phyloP scores from a whole-genome alignment of 2,888 invertebrate species.

The Neoaliturus tenellus region DNA sequence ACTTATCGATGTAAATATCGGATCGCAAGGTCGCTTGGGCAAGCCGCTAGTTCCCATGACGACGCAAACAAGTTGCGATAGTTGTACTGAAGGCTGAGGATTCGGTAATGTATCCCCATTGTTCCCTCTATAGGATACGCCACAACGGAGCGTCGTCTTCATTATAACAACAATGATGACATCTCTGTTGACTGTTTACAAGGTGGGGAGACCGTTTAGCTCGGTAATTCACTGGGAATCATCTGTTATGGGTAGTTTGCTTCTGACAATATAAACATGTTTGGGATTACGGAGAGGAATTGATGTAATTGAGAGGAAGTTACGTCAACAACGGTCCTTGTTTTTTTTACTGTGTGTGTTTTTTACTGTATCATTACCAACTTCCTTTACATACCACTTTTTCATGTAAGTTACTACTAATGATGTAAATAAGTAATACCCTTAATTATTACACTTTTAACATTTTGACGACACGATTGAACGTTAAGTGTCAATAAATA shows the following conservation, averaged over 20 bases:
- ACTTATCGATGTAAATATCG: constrained; percentile 8
- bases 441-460: too few species aligned
- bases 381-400: too few species aligned
- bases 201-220: neutral
- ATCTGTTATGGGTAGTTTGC: neutral
- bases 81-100: neutral
- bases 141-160: neutral
- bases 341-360: too few species aligned
- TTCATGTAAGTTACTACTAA: too few species aligned
- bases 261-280: neutral
- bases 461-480: too few species aligned
- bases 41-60: constrained; percentile 18
- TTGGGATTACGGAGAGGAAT: too few species aligned
- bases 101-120: neutral
- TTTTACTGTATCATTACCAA: too few species aligned
- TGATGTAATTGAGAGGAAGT: too few species aligned
- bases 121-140: neutral
- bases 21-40: neutral
- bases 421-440: too few species aligned
- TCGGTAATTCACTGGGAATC: neutral
- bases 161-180: constrained; percentile 1
- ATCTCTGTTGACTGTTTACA: constrained; percentile 19
- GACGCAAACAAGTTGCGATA: constrained; percentile 19
- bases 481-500: too few species aligned
- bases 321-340: too few species aligned